These are phyloP conservation scores for Sycophila sp. DNA, from an alignment of 1,140 invertebrate genomes.

Conservation along the genomic window DNA sequence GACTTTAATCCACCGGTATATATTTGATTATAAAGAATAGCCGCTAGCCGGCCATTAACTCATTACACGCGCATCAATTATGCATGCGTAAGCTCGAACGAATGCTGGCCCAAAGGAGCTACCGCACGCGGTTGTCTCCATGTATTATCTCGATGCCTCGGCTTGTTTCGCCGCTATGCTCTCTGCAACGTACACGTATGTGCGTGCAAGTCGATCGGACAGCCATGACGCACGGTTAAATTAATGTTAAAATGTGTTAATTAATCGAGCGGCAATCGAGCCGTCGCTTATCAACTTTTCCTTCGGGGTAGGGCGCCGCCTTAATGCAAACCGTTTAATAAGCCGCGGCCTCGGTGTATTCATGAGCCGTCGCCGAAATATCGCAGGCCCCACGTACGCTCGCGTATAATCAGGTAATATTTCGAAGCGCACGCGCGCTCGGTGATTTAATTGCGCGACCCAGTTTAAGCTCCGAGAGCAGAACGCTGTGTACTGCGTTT, in stretches of 20 bases:
- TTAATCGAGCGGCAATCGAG: constrained; percentile 6
- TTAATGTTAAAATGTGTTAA: constrained; percentile 34
- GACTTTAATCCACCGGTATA: background rate
- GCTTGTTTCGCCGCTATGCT: background rate
- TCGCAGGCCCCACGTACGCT: background rate
- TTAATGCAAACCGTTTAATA: background rate
- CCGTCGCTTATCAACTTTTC: background rate
- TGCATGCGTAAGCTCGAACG: background rate
- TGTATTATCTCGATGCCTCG: background rate
- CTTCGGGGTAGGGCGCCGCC: background rate
- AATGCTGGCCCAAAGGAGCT: too few relatives aligned
- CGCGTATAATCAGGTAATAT: constrained; percentile 2
- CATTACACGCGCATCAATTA: constrained; percentile 21
- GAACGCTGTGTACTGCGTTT: too few relatives aligned
- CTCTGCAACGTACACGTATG: too few relatives aligned
- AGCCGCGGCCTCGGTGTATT: background rate
- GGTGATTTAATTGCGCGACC: constrained; percentile 24
- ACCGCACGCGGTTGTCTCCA: background rate
- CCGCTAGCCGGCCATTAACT: background rate
- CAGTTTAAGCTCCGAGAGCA: too few relatives aligned
- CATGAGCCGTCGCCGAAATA: background rate
- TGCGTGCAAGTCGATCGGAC: background rate
- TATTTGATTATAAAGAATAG: constrained; percentile 2
- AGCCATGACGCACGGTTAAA: background rate
- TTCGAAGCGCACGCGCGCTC: background rate